These are phyloP conservation scores for Chymomyza caudatula DNA, from an alignment of 2,888 invertebrate species.

Conservation along the genomic window DNA sequence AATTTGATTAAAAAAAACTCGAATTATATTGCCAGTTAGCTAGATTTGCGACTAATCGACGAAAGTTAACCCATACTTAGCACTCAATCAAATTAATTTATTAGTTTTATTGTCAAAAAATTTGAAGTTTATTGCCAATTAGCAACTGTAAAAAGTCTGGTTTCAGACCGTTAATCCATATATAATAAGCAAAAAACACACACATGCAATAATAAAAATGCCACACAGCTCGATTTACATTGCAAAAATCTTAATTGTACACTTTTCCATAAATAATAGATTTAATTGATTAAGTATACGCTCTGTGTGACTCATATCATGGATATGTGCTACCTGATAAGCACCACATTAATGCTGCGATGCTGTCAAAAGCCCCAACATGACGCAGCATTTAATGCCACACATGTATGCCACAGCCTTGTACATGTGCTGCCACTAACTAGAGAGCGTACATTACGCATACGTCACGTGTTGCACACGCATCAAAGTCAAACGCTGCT, in stretches of 20 bases:
- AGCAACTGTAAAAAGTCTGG: not conserved
- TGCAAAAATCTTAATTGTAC: not conserved
- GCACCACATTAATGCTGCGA: not conserved
- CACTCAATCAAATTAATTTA: no score
- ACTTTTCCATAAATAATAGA: not conserved
- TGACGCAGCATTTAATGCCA: not conserved
- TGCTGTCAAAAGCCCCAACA: not conserved
- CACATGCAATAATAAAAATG: not conserved
- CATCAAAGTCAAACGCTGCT: slow-evolving; percentile 17
- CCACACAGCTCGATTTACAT: not conserved
- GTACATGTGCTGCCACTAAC: not conserved
- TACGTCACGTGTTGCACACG: slow-evolving; percentile 65
- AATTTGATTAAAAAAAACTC: no score
- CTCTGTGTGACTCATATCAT: not conserved
- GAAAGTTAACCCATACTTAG: no score
- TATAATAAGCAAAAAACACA: not conserved
- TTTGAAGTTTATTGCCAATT: no score
- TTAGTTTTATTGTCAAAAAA: no score
- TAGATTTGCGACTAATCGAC: no score
- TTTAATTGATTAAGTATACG: not conserved
- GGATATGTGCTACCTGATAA: not conserved
- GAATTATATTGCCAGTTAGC: no score
- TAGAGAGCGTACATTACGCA: slow-evolving; percentile 47
- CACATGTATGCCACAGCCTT: not conserved
- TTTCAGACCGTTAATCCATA: not conserved